A percentile compares a stretch with the other conserved stretches of the same genome.
phyloP scores from a whole-genome alignment of 2,888 invertebrate genomes.

The Didymodactylos carnosus region DNA sequence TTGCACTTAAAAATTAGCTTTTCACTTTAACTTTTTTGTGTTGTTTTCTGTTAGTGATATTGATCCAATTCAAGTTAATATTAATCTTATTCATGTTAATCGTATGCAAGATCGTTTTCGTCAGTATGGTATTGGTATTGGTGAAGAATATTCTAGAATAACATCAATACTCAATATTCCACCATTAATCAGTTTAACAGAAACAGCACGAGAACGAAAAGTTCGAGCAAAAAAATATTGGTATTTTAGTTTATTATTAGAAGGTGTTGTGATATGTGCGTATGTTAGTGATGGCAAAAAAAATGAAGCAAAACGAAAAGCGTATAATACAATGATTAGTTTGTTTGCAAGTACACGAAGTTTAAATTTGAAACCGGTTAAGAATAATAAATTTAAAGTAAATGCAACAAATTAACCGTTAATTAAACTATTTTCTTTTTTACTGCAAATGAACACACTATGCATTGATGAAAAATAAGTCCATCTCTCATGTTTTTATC shows the following conservation, averaged over 20 bases:
- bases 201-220: neutral
- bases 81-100: no score
- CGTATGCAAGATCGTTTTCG: neutral
- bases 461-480: no score
- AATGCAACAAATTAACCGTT: no score
- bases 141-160: constrained; percentile 1
- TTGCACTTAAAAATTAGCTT: no score
- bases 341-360: neutral
- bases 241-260: neutral
- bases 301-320: neutral
- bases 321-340: neutral
- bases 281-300: neutral
- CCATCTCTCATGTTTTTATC: no score
- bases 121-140: neutral
- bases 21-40: no score
- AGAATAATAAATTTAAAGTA: neutral
- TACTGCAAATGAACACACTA: no score
- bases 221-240: neutral
- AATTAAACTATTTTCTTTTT: no score
- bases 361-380: neutral
- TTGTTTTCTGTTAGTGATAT: no score
- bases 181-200: neutral
- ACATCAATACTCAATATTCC: neutral
- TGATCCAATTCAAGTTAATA: no score
- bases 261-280: neutral